Base-by-base conservation (phyloP, 2,888 invertebrate genomes). In the Ophioninae sp. region DNA sequence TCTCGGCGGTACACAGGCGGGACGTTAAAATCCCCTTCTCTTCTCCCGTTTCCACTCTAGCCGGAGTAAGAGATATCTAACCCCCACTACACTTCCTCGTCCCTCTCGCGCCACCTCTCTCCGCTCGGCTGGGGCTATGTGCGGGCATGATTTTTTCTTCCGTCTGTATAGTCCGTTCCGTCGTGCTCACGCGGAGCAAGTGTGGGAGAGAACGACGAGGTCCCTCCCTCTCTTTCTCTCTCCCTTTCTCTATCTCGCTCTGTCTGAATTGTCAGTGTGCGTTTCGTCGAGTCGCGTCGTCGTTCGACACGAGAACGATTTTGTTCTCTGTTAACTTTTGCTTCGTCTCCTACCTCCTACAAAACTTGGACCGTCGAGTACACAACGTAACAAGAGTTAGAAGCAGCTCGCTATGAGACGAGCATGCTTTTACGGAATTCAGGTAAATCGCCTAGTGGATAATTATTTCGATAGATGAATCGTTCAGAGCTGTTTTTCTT, bases 341-440 rank as follows among this genome's bases (percentile, higher is more conserved):
- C 41, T 17, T 23, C 17, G 21, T 62, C 50, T 20, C 37, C 41
- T 21, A 50, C 21, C 37, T 23, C 20, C 30, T n/a, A n/a, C 50
- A 41, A 41, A 75, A 59, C 72, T 61, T 61, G 20, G 65, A 61
- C 23, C 69, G 1, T 67, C 41, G 13, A 39, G 59, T 72, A 72
- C 23, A 57, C 17, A 59, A 70, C 6, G 70, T 37, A 10, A 73
- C 23, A 20, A n/a, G 6, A 7, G 21, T 61, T 50, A 70, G 37
- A 56, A 39, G 65, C 50, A 74, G 70, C 77, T 85, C 87, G 87
- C 86, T 80, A 89, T 88, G 89, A 86, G 81, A 82, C 88, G 87
- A 88, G 89, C 88, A 89, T 87, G 87, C 83, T 87, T 87, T 87
- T 83, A 86, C 87, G 86, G 87, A 86, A 90, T 89, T 89, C 89